Evolutionary conservation across 1,140 invertebrate genomes (phyloP), one percentile per base, ranked within the genome.

Genomic region (Halesus radiatus): DNA sequence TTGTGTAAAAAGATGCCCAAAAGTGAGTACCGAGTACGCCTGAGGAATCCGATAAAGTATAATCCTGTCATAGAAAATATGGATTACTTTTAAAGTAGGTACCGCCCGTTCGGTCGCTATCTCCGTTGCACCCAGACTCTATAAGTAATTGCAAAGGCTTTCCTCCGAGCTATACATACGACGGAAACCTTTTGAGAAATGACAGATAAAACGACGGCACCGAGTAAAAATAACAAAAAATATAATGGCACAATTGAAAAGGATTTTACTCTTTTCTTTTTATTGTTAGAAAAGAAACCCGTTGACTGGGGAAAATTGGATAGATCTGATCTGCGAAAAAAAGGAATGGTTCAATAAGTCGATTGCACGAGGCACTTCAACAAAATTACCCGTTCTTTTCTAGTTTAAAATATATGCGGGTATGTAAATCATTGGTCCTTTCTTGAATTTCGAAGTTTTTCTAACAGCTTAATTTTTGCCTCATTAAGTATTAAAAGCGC

Each of bases 1-100:
- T 79, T 79, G 72, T 79, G 45, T 64, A 79, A 74, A 79, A 79
- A 74, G 78, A 79, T 79, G 68, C 78, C 78, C 58, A 66, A 79
- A 79, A 82, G 78, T 70, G 60, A 58, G 78, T 58, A 64, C 75
- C 58, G 60, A 58, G 78, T 58, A 64, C 75, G 81, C 81, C 81
- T 82, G 81, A 82, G 74, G 64, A 78, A 82, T 80, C 74, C 81
- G 81, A 82, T 82, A 82, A 82, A 82, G 78, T 37, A 76, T 80
- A 82, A 82, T 82, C 78, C 81, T 66, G 78, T 82, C 81, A 82
- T 82, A 82, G 81, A 80, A 82, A 82, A 82, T 82, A 82, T 82
- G 81, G 81, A 82, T 82, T 82, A 82, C 78, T 80, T 79, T 72
- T 64, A 79, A 79, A 79, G 78, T 72, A 78, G 23, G 22, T 58